Conservation (phyloP, 2,888 invertebrate genomes). For the Pachydiplax longipennis region DNA sequence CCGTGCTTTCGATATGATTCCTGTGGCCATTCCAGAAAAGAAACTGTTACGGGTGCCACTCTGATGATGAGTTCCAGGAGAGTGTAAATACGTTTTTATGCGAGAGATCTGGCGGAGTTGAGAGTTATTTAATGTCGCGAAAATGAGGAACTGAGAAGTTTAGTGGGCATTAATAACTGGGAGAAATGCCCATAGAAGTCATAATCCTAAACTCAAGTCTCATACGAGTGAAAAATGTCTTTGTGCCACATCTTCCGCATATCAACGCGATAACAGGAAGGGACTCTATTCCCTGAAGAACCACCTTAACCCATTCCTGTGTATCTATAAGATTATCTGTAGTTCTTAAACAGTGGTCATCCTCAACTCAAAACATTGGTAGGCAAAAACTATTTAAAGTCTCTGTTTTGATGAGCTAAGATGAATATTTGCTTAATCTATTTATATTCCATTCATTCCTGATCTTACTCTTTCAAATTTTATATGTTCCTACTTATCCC, state of each 20-base stretch:
- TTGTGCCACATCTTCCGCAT: background rate
- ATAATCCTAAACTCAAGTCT: background rate
- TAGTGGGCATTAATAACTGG: slow-evolving; percentile 21
- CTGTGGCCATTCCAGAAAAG: background rate
- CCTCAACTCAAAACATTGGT: too few species aligned
- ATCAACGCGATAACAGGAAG: background rate
- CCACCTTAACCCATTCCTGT: too few species aligned
- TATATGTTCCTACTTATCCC: too few species aligned
- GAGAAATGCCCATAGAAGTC: slow-evolving; percentile 1
- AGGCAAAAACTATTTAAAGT: too few species aligned
- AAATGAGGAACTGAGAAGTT: slow-evolving; percentile 17
- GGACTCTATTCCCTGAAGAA: too few species aligned
- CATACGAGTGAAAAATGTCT: background rate
- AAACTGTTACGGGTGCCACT: background rate
- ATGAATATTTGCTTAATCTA: too few species aligned
- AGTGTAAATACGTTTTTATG: background rate
- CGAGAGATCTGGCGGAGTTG: background rate
- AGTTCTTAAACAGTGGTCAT: too few species aligned
- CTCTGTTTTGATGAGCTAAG: too few species aligned
- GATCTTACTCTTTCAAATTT: too few species aligned
- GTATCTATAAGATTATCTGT: background rate
- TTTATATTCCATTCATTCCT: too few species aligned
- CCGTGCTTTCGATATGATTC: slow-evolving; percentile 10
- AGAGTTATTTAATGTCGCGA: slow-evolving; percentile 4
- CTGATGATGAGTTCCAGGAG: background rate